These are phyloP conservation scores for Saxidomus purpurata DNA, from an alignment of 1,140 invertebrate genomes.

Conservation along the genomic window DNA sequence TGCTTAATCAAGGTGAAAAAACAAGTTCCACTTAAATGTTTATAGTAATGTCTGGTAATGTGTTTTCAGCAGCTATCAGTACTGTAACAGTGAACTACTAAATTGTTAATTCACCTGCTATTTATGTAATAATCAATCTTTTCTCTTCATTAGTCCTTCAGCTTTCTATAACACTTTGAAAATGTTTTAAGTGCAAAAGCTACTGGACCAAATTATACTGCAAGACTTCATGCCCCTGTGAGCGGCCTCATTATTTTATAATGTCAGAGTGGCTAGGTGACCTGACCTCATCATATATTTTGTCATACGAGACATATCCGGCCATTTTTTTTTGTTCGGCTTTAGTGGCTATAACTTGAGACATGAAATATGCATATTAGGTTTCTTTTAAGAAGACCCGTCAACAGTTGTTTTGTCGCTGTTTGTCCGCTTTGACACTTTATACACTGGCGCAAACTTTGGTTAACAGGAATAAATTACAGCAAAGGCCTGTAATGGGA, in stretches of 20 bases:
- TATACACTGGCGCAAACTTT: not conserved
- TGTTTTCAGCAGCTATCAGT: too few species aligned
- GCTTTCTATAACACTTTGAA: too few species aligned
- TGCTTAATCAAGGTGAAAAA: too few species aligned
- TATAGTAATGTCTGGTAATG: too few species aligned
- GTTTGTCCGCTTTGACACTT: not conserved
- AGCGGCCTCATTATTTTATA: conserved; percentile 35
- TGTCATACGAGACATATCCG: conserved; percentile 53
- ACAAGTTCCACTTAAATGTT: too few species aligned
- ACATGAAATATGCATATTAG: conserved; percentile 48
- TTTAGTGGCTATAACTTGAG: conserved; percentile 54
- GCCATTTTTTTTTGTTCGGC: conserved; percentile 39
- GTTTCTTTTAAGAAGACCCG: conserved; percentile 16
- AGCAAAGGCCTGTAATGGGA: not conserved
- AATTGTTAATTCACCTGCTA: too few species aligned
- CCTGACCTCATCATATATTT: conserved; percentile 38
- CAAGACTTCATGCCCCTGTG: not conserved
- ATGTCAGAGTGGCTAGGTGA: conserved; percentile 48
- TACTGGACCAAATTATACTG: too few species aligned
- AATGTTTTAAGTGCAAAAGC: not conserved
- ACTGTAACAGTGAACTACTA: too few species aligned
- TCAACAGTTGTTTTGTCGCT: conserved; percentile 37
- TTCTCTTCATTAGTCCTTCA: too few species aligned
- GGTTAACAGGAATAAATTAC: conserved; percentile 2
- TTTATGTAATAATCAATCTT: too few species aligned